Conservation (phyloP, 2,113 vertebrate species). For the Nestor notabilis region DNA sequence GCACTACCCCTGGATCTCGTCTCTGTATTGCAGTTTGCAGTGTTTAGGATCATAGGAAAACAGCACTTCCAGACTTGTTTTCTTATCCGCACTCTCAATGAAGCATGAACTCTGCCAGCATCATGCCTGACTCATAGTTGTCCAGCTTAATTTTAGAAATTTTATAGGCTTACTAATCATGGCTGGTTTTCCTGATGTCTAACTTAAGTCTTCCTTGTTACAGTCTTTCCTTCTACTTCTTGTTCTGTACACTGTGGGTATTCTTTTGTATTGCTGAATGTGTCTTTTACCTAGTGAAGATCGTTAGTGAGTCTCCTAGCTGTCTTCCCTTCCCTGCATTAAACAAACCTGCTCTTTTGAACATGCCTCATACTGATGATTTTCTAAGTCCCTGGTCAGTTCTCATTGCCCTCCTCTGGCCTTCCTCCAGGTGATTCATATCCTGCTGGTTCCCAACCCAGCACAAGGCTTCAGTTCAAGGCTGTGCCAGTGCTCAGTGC, state of each 20-base stretch:
- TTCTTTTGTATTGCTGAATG: background rate
- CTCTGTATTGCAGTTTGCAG: background rate
- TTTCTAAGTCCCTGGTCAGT: background rate
- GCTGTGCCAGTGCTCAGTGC: background rate
- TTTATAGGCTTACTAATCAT: background rate
- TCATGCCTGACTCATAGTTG: background rate
- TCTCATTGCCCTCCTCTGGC: background rate
- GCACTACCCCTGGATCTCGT: background rate
- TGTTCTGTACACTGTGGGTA: background rate
- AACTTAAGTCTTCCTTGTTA: background rate
- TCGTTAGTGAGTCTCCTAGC: background rate
- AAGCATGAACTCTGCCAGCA: background rate
- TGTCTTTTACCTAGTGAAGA: background rate
- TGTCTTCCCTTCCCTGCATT: background rate
- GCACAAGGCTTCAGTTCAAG: rapidly evolving
- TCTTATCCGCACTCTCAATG: rapidly evolving
- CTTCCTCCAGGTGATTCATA: background rate
- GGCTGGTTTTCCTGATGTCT: background rate
- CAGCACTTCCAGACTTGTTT: background rate
- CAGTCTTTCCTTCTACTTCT: background rate
- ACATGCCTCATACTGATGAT: rapidly evolving
- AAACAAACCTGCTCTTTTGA: background rate
- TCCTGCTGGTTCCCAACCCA: background rate
- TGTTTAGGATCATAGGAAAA: background rate
- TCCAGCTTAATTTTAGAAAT: background rate